Conservation (phyloP, 2,888 invertebrate species). For the Cheilosia pagana region DNA sequence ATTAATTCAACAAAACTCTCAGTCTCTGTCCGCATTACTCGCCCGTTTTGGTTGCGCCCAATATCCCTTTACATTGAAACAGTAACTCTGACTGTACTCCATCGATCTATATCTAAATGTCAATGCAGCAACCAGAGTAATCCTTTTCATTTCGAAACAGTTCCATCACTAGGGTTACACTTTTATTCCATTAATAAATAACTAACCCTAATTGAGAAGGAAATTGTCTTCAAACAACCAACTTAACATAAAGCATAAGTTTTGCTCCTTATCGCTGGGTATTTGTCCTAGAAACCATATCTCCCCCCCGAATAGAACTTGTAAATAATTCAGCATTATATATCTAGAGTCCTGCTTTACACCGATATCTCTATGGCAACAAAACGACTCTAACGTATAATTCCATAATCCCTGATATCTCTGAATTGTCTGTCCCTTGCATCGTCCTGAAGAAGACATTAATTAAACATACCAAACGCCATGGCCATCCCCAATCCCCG, state of each 20-base stretch:
- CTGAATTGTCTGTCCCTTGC: constrained; percentile 58
- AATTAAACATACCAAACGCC: constrained; percentile 59
- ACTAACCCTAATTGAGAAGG: too few relatives aligned
- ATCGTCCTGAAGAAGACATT: constrained; percentile 58
- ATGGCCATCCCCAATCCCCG: not conserved
- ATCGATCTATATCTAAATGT: too few relatives aligned
- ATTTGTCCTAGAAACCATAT: not conserved
- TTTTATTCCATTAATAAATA: too few relatives aligned
- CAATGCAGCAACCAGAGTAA: too few relatives aligned
- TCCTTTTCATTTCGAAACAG: too few relatives aligned
- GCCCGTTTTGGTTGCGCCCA: too few relatives aligned
- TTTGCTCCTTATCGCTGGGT: not conserved
- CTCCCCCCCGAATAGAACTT: not conserved
- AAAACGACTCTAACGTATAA: constrained; percentile 58
- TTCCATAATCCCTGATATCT: constrained; percentile 67
- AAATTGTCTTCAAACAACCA: not conserved
- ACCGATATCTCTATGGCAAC: constrained; percentile 33
- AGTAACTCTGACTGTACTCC: too few relatives aligned
- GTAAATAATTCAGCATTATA: constrained; percentile 38
- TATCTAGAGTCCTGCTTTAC: constrained; percentile 6
- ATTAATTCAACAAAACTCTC: too few relatives aligned
- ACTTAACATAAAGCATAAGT: not conserved
- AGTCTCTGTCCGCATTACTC: too few relatives aligned
- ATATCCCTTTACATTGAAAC: too few relatives aligned
- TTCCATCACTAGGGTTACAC: too few relatives aligned